A percentile compares a stretch with the other conserved stretches of the same genome.
Conservation (phyloP, 2,888 invertebrate species). For the Craniophora ligustri region DNA sequence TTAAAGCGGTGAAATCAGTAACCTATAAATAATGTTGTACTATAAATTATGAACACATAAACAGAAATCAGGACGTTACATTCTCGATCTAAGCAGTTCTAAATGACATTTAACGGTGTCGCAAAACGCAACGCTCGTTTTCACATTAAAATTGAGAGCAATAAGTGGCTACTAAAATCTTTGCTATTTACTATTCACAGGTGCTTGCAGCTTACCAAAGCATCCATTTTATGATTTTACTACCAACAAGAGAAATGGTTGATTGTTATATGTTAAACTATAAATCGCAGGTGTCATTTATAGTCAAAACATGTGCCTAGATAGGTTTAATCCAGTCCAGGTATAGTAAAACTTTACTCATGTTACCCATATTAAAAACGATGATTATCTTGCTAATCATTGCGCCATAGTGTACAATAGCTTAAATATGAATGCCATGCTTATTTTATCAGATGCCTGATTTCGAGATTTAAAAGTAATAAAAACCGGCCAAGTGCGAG, state of each 20-base stretch:
- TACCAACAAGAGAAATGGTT: neutral
- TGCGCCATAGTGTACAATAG: too few species aligned
- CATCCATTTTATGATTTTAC: neutral
- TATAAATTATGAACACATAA: neutral
- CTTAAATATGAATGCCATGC: too few species aligned
- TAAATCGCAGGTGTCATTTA: neutral
- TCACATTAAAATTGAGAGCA: constrained; percentile 1
- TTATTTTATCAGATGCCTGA: too few species aligned
- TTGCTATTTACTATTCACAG: constrained; percentile 11
- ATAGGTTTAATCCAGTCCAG: too few species aligned
- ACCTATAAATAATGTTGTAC: neutral
- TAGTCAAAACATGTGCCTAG: neutral
- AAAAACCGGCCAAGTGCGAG: too few species aligned
- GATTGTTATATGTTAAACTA: neutral
- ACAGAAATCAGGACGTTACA: neutral
- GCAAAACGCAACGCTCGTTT: neutral
- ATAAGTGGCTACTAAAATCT: neutral
- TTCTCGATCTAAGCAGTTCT: too few species aligned
- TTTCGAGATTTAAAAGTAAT: too few species aligned
- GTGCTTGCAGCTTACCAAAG: neutral
- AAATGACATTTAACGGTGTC: too few species aligned
- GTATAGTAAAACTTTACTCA: too few species aligned
- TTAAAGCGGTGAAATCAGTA: neutral
- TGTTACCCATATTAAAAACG: too few species aligned
- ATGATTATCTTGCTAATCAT: too few species aligned